Evolutionary conservation across 2,888 invertebrate genomes (phyloP).

Genomic region (Poecilus cupreus): DNA sequence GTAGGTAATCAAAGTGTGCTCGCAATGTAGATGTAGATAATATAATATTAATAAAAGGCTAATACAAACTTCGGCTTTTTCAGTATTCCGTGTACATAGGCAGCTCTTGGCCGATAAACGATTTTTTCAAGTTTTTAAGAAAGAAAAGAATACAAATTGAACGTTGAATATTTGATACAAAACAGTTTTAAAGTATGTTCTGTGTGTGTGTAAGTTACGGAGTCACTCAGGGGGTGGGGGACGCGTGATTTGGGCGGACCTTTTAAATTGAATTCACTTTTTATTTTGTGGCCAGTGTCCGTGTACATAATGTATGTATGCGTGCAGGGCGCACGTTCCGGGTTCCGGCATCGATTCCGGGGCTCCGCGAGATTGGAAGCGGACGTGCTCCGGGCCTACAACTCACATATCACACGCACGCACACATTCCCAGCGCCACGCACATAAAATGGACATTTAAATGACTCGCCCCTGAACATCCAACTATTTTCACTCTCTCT

Average conservation of each 20-base stretch:
- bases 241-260: not conserved
- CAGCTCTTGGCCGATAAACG: conserved; percentile 9
- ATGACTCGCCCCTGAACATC: too few relatives aligned
- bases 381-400: not conserved
- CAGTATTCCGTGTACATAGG: too few relatives aligned
- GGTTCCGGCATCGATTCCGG: too few relatives aligned
- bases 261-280: conserved; percentile 47
- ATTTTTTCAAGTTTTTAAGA: not conserved
- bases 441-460: not conserved
- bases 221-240: too few relatives aligned
- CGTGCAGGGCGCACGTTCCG: too few relatives aligned
- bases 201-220: too few relatives aligned
- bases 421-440: conserved; percentile 1
- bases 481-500: too few relatives aligned
- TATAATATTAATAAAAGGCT: too few relatives aligned
- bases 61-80: too few relatives aligned
- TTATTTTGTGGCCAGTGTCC: conserved; percentile 40
- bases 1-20: too few relatives aligned
- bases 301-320: conserved; percentile 16
- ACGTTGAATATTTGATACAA: conserved; percentile 1
- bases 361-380: not conserved
- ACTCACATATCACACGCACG: conserved; percentile 8
- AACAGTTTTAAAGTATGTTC: too few relatives aligned
- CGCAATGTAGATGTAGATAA: too few relatives aligned
- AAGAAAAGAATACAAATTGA: conserved; percentile 17